Evolutionary conservation across 2,797 vertebrate species (phyloP).

Genomic region (Chaetodon trifasciatus): DNA sequence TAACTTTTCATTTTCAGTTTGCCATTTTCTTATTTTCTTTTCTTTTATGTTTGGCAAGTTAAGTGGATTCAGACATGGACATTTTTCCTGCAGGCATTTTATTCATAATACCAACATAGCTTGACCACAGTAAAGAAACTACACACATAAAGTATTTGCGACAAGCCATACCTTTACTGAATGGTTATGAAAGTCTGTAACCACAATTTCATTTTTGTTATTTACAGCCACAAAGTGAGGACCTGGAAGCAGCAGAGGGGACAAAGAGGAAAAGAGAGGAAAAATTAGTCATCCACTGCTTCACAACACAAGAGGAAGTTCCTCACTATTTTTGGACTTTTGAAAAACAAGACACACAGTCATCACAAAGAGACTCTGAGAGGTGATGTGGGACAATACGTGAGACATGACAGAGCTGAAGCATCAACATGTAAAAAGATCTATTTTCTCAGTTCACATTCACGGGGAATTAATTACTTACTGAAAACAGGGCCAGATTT

Average conservation of each 20-base stretch:
- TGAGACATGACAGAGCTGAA: constrained; percentile 51
- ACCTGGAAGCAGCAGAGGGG: constrained; percentile 79
- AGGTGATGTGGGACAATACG: constrained; percentile 42
- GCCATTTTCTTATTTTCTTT: background rate
- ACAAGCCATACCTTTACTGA: constrained; percentile 92
- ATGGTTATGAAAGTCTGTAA: constrained; percentile 98
- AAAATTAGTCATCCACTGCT: constrained; percentile 62
- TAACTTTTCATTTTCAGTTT: background rate
- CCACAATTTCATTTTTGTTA: constrained; percentile 98
- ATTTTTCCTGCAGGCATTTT: background rate
- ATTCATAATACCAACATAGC: background rate
- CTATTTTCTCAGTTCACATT: constrained; percentile 50
- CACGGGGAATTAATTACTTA: constrained; percentile 79
- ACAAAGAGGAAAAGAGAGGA: constrained; percentile 40
- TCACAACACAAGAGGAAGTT: constrained; percentile 53
- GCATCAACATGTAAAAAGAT: constrained; percentile 46
- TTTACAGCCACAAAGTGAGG: constrained; percentile 98
- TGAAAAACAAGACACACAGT: constrained; percentile 50
- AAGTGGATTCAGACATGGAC: background rate
- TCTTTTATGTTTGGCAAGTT: constrained; percentile 5
- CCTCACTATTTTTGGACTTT: constrained; percentile 62
- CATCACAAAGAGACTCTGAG: constrained; percentile 54
- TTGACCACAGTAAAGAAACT: background rate
- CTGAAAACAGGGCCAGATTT: constrained; percentile 89
- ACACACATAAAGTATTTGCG: constrained; percentile 11